Evolutionary conservation across 2,888 invertebrate genomes (phyloP), one percentile per base, ranked within the genome.

Genomic region (Hecatera dysodea): DNA sequence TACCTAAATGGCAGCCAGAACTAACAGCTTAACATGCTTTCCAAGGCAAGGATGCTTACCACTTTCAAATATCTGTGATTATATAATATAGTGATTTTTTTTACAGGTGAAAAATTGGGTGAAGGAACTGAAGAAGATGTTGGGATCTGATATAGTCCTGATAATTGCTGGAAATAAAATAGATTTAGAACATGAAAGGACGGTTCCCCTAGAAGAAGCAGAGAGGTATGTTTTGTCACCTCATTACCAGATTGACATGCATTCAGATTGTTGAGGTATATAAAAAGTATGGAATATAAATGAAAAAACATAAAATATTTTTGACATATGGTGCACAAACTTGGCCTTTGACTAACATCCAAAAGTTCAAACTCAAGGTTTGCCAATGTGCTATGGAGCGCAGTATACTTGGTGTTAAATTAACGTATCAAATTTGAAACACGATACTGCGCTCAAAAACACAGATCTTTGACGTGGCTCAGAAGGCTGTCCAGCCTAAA

Each of bases 151-250:
- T 86, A 98, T 99, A 85, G 97, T 98, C 82, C 96, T 99, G 71
- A 97, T 98, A 65, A 99, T 99, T 90, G 99, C 98, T 71, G 99
- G 99, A 62, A 99, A 99, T 94, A 99, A 99, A 97, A 97, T 98
- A 90, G 99, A 99, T 95, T 96, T 99, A 88, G 99, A 99, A 89
- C 98, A 98, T 90, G 98, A 99, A 82, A 96, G 99, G 85, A 98
- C 98, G 83, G 99, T 99, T 17, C 96, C 97, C 36, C 96, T 98
- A 24, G 98, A 98, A 83, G 98, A 98, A 90, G 99, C 99, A 7
- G 98, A 98, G 95, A 97, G 97, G 98, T 99, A 96, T 62, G 56
- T 61, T 46, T 64, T 17, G 17, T 17, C 12, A 46, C 15, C 22
- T 12, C 27, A 39, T 29, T 44, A 39, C 29, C 19, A 44, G 6